Base-by-base conservation (phyloP, 2,113 vertebrate species). In the Cnemophilus loriae region DNA sequence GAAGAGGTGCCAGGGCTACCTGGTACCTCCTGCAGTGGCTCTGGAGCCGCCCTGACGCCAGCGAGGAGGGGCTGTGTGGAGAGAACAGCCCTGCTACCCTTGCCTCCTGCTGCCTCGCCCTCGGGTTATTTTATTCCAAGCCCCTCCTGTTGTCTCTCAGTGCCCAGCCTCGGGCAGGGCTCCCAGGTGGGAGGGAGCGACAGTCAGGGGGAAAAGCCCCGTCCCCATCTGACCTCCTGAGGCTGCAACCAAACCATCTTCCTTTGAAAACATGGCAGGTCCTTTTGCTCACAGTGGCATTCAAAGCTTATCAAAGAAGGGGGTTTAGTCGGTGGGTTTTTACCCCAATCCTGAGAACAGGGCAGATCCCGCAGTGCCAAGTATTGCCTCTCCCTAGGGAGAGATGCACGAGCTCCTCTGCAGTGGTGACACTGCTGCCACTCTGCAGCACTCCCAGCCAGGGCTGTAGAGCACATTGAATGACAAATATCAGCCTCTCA, bases 271-370 rank as follows among this genome's bases (percentile, higher is more conserved):
- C 82, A 85, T 0, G 7, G 87, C 78, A 95, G 96, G 92, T 97
- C 97, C 92, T 96, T 97, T 96, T 94, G 89, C 96, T 95, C 97
- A 97, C 96, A 35, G 91, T 0, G 84, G 97, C 97, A 92, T 96
- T 96, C 81, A 88, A 35, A 70, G 70, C 67, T 93, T 65, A 96
- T 22, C 94, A 84, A 42, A 90, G 85, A 61, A 61, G 67, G 68
- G 83, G 68, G 12, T 61, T 81, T 5, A 77, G 24, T 1, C 12
- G 90, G 42, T 57, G 79, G 64, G 26, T 27, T 94, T 97, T 96
- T 94, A 97, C 93, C 93, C 91, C 95, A 73, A 95, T 97, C 97
- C 97, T 97, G 96, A 97, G 95, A 97, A 97, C 94, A 17, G 93
- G 71, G 94, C 94, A 93, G 94, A 89, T 6, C 55, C 94, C 53